Base-by-base conservation (phyloP, 2,113 vertebrate species). In the Spea multiplicata region DNA sequence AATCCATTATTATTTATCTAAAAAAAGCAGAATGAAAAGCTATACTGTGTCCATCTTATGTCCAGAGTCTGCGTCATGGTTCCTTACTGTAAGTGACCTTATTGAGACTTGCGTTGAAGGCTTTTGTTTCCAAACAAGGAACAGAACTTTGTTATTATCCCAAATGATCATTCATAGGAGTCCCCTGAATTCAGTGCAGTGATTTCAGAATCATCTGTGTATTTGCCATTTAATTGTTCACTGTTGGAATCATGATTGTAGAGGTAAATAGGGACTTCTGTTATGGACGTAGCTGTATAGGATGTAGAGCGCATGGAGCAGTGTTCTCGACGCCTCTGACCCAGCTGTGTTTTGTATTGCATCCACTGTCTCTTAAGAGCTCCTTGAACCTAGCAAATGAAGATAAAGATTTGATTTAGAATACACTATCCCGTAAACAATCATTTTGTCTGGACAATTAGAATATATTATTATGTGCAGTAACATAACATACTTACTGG, bases 351-450 rank as follows among this genome's bases (percentile, higher is more conserved):
- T 83, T 96, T 96, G 45, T 94, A 92, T 86, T 96, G 94, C 7
- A 90, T 86, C 97, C 97, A 97, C 1, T 98, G 96, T 68, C 97
- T 93, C 89, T 94, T 97, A 79, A 99, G 78, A 17, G 95, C 90
- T 0, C 88, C 91, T 74, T 98, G 96, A 0, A 99, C 95, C 97
- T 99, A 85, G 8, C 61, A 81, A 44, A 13, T 12, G 44, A 64
- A n/a, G 44, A 48, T 30, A 30, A 30, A 30, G 30, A 30, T 30
- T 30, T 30, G 30, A 30, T 30, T 30, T 30, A 30, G 30, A 30
- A 30, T 30, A 30, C 2, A 30, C 30, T 30, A 30, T 30, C 30
- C 30, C 30, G 30, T 30, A 30, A 30, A 30, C 30, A 30, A 30
- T 30, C 30, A 1, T 30, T 30, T 30, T 30, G 1, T 30, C 30